These are phyloP conservation scores for Drosophila auraria DNA, from an alignment of 1,140 invertebrate genomes.

Conservation along the genomic window DNA sequence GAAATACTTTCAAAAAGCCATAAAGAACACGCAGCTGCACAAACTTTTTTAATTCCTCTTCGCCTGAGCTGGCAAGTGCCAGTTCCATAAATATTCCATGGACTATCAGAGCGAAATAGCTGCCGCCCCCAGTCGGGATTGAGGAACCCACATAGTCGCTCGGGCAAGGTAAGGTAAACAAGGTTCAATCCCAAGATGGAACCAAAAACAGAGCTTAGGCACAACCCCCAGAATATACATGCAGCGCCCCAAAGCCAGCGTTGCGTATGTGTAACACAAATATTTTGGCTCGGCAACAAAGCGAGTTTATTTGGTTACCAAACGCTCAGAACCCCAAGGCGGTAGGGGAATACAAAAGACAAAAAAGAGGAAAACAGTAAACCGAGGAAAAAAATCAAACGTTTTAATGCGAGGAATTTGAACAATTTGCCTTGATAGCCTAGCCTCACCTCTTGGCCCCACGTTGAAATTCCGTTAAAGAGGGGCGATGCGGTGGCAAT, in stretches of 20 bases:
- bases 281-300: conserved; percentile 74
- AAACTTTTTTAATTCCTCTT: conserved; percentile 67
- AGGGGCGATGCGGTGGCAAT: conserved; percentile 34
- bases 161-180: conserved; percentile 45
- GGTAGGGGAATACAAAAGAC: conserved; percentile 25
- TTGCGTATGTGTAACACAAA: conserved; percentile 72
- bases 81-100: conserved; percentile 26
- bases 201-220: conserved; percentile 48
- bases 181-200: conserved; percentile 35
- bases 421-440: conserved; percentile 70
- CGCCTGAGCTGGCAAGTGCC: not conserved
- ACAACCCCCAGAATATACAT: conserved; percentile 29
- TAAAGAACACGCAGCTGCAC: conserved; percentile 30
- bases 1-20: conserved; percentile 52
- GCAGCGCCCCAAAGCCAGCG: conserved; percentile 35
- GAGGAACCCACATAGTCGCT: conserved; percentile 36
- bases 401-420: conserved; percentile 73
- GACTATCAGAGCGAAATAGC: not conserved
- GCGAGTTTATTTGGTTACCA: conserved; percentile 79
- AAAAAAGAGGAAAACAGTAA: conserved; percentile 20
- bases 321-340: conserved; percentile 47
- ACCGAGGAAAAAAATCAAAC: conserved; percentile 66
- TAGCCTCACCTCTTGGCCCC: conserved; percentile 37
- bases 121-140: conserved; percentile 14
- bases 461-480: conserved; percentile 17